Conservation (phyloP, 2,797 vertebrate genomes). For the Jordanella pulchra region DNA sequence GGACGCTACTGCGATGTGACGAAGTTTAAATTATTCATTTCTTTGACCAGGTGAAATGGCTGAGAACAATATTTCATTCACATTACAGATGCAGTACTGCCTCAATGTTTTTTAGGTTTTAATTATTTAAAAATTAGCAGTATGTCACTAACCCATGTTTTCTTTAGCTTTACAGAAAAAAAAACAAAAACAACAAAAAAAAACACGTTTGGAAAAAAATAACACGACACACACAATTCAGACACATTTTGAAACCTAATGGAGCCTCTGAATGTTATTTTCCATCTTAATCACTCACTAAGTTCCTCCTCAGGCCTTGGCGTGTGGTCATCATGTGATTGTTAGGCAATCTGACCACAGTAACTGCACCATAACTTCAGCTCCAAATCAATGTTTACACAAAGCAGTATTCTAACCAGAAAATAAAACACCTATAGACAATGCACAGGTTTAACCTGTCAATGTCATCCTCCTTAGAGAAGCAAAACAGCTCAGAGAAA, state of each 20-base stretch:
- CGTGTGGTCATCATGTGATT: conserved; percentile 74
- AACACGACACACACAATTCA: too few species aligned
- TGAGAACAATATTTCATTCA: too few species aligned
- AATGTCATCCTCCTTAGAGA: conserved; percentile 58
- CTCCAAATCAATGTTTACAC: not conserved
- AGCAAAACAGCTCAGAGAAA: accelerated
- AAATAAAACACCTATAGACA: not conserved
- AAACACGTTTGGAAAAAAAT: too few species aligned
- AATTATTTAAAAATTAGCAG: too few species aligned
- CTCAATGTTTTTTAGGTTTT: too few species aligned
- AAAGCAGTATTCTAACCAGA: accelerated
- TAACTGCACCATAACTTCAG: not conserved
- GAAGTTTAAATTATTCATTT: too few species aligned
- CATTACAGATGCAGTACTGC: too few species aligned
- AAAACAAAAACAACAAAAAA: too few species aligned
- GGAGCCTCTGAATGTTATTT: conserved; percentile 6
- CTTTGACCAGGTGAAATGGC: too few species aligned
- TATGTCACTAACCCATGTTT: too few species aligned
- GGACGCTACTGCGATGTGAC: too few species aligned
- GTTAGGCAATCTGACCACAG: conserved; percentile 30
- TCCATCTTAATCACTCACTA: conserved; percentile 23
- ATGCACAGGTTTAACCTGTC: conserved; percentile 17
- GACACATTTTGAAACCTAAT: not conserved
- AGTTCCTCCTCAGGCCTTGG: conserved; percentile 59
- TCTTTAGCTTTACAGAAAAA: too few species aligned